Evolutionary conservation across 2,888 invertebrate genomes (phyloP).

Genomic region (Rhodophaea formosa): DNA sequence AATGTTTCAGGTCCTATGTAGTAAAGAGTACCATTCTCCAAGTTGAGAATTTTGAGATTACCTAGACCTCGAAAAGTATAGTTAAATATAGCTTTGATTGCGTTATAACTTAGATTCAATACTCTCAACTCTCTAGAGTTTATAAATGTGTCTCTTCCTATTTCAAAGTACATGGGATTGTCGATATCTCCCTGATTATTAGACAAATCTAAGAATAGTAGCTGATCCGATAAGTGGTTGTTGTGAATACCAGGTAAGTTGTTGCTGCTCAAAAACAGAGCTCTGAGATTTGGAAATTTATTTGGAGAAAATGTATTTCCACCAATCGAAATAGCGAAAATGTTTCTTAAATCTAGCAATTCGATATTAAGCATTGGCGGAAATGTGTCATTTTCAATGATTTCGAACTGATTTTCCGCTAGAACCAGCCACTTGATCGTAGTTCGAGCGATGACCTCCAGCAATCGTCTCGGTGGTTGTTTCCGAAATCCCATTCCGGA

Average conservation of each 20-base stretch:
- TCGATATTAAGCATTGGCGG: slow-evolving; percentile 79
- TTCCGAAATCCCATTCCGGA: slow-evolving; percentile 78
- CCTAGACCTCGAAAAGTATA: slow-evolving; percentile 75
- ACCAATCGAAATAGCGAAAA: slow-evolving; percentile 69
- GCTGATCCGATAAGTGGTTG: slow-evolving; percentile 67
- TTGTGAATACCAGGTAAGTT: slow-evolving; percentile 76
- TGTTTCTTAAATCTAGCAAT: slow-evolving; percentile 78
- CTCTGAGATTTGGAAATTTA: slow-evolving; percentile 75
- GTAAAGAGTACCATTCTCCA: slow-evolving; percentile 78
- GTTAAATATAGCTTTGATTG: slow-evolving; percentile 72
- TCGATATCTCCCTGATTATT: slow-evolving; percentile 66
- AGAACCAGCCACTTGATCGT: slow-evolving; percentile 72
- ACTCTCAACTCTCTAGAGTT: slow-evolving; percentile 68
- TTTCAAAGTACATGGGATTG: slow-evolving; percentile 72
- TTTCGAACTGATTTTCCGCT: slow-evolving; percentile 80
- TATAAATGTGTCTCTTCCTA: slow-evolving; percentile 71
- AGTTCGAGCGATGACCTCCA: slow-evolving; percentile 73
- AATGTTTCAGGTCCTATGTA: slow-evolving; percentile 74
- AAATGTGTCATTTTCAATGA: slow-evolving; percentile 72
- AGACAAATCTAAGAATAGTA: slow-evolving; percentile 76
- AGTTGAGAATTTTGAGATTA: slow-evolving; percentile 68
- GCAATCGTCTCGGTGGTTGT: slow-evolving; percentile 64
- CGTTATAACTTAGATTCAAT: slow-evolving; percentile 78
- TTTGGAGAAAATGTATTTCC: slow-evolving; percentile 66
- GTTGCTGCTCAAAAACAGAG: slow-evolving; percentile 75